Base-by-base conservation (phyloP, 2,888 invertebrate genomes). In the Dasysyrphus albostriatus region DNA sequence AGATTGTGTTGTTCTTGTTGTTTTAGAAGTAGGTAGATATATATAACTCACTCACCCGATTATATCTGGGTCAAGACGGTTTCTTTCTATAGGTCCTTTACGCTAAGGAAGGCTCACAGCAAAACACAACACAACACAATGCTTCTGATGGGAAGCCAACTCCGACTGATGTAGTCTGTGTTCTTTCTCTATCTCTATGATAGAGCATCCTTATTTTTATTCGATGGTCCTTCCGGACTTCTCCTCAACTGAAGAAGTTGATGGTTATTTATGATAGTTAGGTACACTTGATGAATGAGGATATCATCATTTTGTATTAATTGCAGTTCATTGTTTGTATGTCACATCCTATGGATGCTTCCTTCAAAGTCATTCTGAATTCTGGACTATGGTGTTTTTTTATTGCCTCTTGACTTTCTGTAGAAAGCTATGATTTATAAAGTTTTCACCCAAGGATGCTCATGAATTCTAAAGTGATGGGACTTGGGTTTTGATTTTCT, bases 221-320 rank as follows among this genome's bases (percentile, higher is more conserved):
- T 69, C 16, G 54, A 39, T 69, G 54, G 39, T 69, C 39, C 58
- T 73, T 69, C 24, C 42, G 29, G 69, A 69, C 2, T 24, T 24
- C 54, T 51, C 10, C 37, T 56, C 75, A 75, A 65, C 79, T 56
- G 56, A 29, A 14, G 61, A 81, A 69, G 78, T 72, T 79, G 79
- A 79, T 79, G 82, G 72, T 82, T 82, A 76, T 82, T 82, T 70
- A 82, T 76, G 82, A 76, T 76, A 44, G 24, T 63, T 51, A 34
- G 63, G 76, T 49, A 76, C 65, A 19, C 76, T 70, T 72, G 81
- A 81, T 63, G 75, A 81, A 81, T 63, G 70, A 54, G 69, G 54
- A 70, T 75, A 75, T 81, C 81, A 81, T 70, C 81, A 54, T 72
- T 72, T 72, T 58, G 70, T 82, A 82, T 76, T 82, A 82, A 81